Percentiles rank a stretch among this genome's conserved stretches.
phyloP scores from a whole-genome alignment of 2,113 vertebrate genomes.

The Pao palembangensis region DNA sequence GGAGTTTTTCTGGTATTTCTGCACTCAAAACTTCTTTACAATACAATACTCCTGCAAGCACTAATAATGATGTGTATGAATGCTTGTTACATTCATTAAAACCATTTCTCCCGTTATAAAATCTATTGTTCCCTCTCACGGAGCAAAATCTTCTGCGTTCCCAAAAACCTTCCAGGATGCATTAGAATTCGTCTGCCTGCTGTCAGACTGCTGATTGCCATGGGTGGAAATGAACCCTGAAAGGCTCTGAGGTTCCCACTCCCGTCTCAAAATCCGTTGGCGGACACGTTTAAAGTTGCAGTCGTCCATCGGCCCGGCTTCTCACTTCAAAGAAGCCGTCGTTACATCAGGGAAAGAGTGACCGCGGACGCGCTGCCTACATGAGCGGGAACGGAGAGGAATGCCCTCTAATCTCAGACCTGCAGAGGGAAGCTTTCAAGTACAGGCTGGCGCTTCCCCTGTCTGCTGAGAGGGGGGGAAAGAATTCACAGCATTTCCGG shows the following conservation, averaged over 20 bases:
- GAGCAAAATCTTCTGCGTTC: too few species aligned
- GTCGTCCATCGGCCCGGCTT: conserved; percentile 43
- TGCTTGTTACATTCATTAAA: too few species aligned
- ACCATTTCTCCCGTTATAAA: too few species aligned
- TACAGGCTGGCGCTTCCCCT: conserved; percentile 31
- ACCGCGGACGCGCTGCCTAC: conserved; percentile 26
- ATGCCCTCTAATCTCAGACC: conserved; percentile 59
- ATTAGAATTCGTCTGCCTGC: neutral
- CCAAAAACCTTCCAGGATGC: too few species aligned
- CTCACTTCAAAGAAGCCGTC: conserved; percentile 55
- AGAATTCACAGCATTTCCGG: conserved; percentile 20
- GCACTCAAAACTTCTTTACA: too few species aligned
- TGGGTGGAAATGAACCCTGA: conserved; percentile 51
- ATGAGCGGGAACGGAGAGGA: conserved; percentile 47
- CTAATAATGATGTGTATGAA: too few species aligned
- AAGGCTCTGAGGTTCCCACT: conserved; percentile 37
- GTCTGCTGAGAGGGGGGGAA: conserved; percentile 2
- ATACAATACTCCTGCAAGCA: too few species aligned
- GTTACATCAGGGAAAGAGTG: conserved; percentile 39
- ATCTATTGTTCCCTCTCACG: too few species aligned
- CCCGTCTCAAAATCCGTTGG: conserved; percentile 49
- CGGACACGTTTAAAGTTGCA: conserved; percentile 33
- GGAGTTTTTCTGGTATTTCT: too few species aligned
- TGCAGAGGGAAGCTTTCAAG: conserved; percentile 56
- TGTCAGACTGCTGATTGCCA: conserved; percentile 22